Percentiles rank a stretch among this genome's conserved stretches.
phyloP scores from a whole-genome alignment of 2,888 invertebrate species.

The Ornithoptera alexandrae region DNA sequence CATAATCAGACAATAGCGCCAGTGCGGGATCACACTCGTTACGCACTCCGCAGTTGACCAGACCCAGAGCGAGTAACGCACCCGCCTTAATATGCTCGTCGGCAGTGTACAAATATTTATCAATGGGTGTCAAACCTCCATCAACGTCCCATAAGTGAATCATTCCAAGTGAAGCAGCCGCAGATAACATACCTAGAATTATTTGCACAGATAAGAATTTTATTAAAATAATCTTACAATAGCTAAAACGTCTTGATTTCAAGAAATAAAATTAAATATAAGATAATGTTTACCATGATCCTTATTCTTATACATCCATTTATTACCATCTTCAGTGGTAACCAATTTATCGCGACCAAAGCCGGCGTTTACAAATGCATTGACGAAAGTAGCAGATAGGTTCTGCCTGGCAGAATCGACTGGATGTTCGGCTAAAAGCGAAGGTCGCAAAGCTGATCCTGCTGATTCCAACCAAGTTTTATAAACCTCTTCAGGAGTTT shows the following conservation, averaged over 20 bases:
- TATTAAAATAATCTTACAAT: background rate
- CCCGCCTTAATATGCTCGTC: constrained; percentile 99
- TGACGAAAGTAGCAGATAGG: constrained; percentile 98
- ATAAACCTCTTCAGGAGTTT: constrained; percentile 99
- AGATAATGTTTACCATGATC: constrained; percentile 84
- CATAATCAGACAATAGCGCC: constrained; percentile 96
- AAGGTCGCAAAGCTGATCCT: constrained; percentile 82
- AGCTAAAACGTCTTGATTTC: background rate
- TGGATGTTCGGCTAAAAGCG: constrained; percentile 85
- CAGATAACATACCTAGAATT: constrained; percentile 91
- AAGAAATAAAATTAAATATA: background rate
- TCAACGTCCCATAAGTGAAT: constrained; percentile 99
- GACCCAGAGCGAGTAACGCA: constrained; percentile 96
- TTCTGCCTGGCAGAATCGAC: constrained; percentile 98
- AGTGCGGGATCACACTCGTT: constrained; percentile 99
- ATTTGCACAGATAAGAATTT: background rate
- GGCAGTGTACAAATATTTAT: constrained; percentile 97
- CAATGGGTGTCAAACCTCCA: constrained; percentile 97
- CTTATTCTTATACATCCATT: constrained; percentile 98
- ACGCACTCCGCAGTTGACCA: constrained; percentile 97
- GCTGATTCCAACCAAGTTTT: constrained; percentile 97
- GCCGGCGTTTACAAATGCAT: constrained; percentile 98
- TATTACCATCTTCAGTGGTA: constrained; percentile 89
- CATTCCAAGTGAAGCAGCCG: constrained; percentile 97
- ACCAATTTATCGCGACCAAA: constrained; percentile 97